Evolutionary conservation across 2,797 vertebrate genomes (phyloP).

Genomic region (Fistularia commersonii): DNA sequence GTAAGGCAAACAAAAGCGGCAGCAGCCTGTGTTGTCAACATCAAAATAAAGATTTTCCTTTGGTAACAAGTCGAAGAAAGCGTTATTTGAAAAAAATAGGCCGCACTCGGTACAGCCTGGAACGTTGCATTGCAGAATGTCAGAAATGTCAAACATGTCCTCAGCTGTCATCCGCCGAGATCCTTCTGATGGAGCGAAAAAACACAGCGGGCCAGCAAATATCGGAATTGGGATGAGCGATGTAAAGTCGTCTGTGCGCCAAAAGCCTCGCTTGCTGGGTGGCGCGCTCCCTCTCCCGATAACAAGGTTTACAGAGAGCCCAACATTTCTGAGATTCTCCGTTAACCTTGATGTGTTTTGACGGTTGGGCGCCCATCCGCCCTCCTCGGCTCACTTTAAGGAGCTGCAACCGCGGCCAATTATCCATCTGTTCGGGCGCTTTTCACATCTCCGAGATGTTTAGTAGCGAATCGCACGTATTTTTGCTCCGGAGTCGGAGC

Average conservation of each 20-base stretch:
- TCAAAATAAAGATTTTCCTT: constrained; percentile 23
- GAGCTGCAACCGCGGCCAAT: constrained; percentile 36
- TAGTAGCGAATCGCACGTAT: constrained; percentile 41
- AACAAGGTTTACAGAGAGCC: constrained; percentile 12
- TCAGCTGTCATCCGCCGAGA: not conserved
- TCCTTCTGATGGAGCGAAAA: not conserved
- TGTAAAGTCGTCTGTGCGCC: constrained; percentile 3
- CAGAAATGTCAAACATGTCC: constrained; percentile 7
- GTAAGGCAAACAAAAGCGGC: constrained; percentile 25
- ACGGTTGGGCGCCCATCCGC: constrained; percentile 32
- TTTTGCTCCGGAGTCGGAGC: constrained; percentile 40
- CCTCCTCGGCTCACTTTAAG: constrained; percentile 33
- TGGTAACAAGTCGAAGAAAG: constrained; percentile 24
- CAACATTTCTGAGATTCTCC: constrained; percentile 34
- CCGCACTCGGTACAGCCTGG: constrained; percentile 1
- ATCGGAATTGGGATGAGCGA: constrained; percentile 6
- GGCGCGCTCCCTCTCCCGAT: constrained; percentile 1
- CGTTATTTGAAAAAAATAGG: constrained; percentile 21
- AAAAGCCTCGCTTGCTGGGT: constrained; percentile 22
- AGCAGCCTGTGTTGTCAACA: constrained; percentile 15
- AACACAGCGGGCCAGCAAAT: not conserved
- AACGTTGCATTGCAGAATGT: not conserved
- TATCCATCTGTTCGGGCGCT: constrained; percentile 42
- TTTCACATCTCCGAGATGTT: constrained; percentile 44
- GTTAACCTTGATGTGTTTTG: constrained; percentile 54